phyloP scores from a whole-genome alignment of 2,888 invertebrate genomes.

The Chromoteleia sp. region DNA sequence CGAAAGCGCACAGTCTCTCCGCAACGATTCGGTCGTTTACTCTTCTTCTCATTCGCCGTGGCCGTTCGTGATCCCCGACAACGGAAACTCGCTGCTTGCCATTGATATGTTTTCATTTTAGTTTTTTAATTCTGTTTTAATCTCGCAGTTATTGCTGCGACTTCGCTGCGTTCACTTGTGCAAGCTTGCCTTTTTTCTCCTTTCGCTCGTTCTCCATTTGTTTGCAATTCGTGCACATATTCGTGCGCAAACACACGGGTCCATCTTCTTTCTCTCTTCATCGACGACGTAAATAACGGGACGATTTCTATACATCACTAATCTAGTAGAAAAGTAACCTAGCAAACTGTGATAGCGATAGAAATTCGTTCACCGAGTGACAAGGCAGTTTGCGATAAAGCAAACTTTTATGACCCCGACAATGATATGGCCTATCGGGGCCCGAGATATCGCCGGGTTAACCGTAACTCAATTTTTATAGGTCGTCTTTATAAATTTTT shows the following conservation, averaged over 20 bases:
- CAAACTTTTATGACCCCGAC: constrained; percentile 5
- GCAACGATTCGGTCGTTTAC: constrained; percentile 62
- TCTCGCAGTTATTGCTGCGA: constrained; percentile 83
- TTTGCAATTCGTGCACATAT: constrained; percentile 75
- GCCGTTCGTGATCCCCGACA: constrained; percentile 73
- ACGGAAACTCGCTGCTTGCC: constrained; percentile 77
- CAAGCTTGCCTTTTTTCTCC: constrained; percentile 57
- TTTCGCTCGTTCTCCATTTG: constrained; percentile 70
- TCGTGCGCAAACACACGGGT: constrained; percentile 72
- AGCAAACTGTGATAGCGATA: constrained; percentile 12
- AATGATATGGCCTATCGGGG: constrained; percentile 24
- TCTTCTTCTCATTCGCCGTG: constrained; percentile 71
- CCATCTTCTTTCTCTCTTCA: constrained; percentile 73
- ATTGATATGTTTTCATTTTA: constrained; percentile 81
- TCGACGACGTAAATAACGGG: constrained; percentile 77
- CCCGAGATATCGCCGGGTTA: constrained; percentile 4
- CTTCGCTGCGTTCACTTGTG: constrained; percentile 71
- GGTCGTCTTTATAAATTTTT: not conserved
- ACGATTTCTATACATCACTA: constrained; percentile 69
- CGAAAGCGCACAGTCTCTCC: constrained; percentile 55
- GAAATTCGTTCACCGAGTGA: constrained; percentile 26
- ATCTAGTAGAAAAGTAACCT: constrained; percentile 36
- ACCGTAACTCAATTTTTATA: not conserved
- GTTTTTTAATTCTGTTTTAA: constrained; percentile 84
- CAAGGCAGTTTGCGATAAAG: constrained; percentile 24